Percentiles rank a stretch among this genome's conserved stretches.
Evolutionary conservation across 2,888 invertebrate genomes (phyloP).

Genomic region (Macrostomum cliftonense): DNA sequence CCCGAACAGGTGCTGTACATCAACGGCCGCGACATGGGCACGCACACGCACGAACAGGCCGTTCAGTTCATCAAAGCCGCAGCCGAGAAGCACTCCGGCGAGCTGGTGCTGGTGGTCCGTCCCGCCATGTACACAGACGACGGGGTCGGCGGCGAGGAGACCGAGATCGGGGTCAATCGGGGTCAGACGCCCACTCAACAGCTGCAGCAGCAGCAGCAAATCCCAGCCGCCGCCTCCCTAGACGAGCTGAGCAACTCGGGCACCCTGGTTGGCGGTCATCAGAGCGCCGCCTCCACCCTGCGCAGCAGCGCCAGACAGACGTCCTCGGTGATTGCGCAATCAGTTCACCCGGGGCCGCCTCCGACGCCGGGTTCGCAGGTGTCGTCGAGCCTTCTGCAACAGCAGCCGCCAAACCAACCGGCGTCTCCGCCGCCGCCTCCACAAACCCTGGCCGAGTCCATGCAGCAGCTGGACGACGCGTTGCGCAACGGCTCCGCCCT

Average conservation of each 20-base stretch:
- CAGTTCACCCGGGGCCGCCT: no score
- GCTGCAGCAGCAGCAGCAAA: not conserved
- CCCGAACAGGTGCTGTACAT: conserved; percentile 63
- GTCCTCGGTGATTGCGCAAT: not conserved
- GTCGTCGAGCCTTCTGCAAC: not conserved
- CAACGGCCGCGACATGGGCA: conserved; percentile 73
- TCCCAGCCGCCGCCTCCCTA: conserved; percentile 49
- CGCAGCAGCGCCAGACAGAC: conserved; percentile 6
- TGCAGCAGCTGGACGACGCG: conserved; percentile 40
- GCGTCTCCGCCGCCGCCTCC: conserved; percentile 19
- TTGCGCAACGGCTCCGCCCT: conserved; percentile 75
- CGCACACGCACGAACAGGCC: conserved; percentile 65
- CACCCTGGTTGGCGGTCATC: no score
- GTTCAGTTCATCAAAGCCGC: conserved; percentile 72
- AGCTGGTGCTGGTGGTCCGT: conserved; percentile 61
- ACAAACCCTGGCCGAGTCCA: conserved; percentile 37
- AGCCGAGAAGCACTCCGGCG: conserved; percentile 50
- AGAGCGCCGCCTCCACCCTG: conserved; percentile 17
- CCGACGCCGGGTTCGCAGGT: no score
- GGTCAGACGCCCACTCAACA: not conserved
- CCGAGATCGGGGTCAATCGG: not conserved
- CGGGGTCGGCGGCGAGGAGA: conserved; percentile 17
- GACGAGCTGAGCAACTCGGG: conserved; percentile 41
- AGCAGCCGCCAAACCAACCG: not conserved
- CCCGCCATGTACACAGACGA: conserved; percentile 44